Base-by-base conservation (phyloP, 1,140 invertebrate species). In the Asobara japonica region DNA sequence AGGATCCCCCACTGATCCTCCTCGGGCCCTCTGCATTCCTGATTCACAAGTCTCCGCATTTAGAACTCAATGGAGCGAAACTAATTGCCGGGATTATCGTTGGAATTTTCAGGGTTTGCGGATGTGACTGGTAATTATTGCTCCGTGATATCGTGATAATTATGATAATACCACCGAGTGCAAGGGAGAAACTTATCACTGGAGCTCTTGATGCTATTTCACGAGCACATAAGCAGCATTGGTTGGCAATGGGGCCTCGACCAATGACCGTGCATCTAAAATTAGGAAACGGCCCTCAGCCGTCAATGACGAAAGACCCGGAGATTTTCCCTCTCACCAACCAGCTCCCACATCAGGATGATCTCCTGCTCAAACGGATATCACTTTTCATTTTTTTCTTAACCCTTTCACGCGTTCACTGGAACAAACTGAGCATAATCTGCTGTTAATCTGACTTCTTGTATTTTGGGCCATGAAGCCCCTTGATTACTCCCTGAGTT, bases 351-450 rank as follows among this genome's bases (percentile, higher is more conserved):
- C 38, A 41, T 27, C 22, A 38, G 73, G 78, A 84, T 87, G 74
- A 41, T 85, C 81, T 85, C 86, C 85, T 87, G 84, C 79, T 86
- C 79, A 65, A 77, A 69, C 68, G 79, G 85, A 86, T 86, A 87
- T 87, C 84, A 85, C 82, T 86, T 87, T 87, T 86, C 85, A 86
- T 86, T 86, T 87, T 86, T 86, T 86, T 80, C 81, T 83, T 83
- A 83, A 82, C 81, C 81, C 75, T 71, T 78, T 74, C 73, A 76
- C 76, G 20, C 69, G n/a, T 68, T 22, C 73, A 76, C 69, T 69
- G 65, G n/a, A n/a, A n/a, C n/a, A n/a, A n/a, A n/a, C n/a, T n/a
- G n/a, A n/a, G n/a, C n/a, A n/a, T n/a, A n/a, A n/a, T n/a, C n/a
- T n/a, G n/a, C n/a, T n/a, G n/a, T n/a, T n/a, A n/a, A n/a, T n/a